phyloP scores from a whole-genome alignment of 2,797 vertebrate genomes.

The Amblyraja radiata region DNA sequence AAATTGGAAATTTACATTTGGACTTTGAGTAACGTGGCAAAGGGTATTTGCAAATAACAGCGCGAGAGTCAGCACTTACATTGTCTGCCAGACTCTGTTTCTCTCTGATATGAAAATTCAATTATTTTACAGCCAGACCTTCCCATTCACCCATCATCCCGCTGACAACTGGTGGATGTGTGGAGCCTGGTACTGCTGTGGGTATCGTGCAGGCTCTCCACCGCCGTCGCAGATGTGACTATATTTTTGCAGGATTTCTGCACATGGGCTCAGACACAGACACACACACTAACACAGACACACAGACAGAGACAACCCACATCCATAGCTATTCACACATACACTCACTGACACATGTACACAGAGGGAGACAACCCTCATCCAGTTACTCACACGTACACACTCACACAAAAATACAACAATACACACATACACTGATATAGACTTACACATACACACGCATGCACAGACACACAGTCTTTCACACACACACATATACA shows the following conservation, averaged over 20 bases:
- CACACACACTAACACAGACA: background rate
- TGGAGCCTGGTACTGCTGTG: slow-evolving; percentile 82
- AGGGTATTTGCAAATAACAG: slow-evolving; percentile 99
- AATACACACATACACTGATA: no score
- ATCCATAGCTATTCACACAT: no score
- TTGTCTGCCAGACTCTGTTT: slow-evolving; percentile 99
- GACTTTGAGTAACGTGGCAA: slow-evolving; percentile 99
- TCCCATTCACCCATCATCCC: slow-evolving; percentile 70
- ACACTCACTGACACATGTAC: no score
- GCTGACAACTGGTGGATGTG: slow-evolving; percentile 95
- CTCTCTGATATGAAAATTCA: slow-evolving; percentile 99
- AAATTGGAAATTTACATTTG: slow-evolving; percentile 98
- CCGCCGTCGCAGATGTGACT: slow-evolving; percentile 91
- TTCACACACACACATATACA: no score
- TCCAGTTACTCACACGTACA: no score
- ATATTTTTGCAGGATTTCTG: slow-evolving; percentile 67
- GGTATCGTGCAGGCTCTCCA: slow-evolving; percentile 75
- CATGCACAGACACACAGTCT: no score
- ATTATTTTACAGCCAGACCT: slow-evolving; percentile 99
- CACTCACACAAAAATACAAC: no score
- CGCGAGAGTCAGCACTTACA: slow-evolving; percentile 99
- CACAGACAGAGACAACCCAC: slow-evolving; percentile 64
- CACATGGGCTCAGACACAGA: background rate
- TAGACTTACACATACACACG: no score
- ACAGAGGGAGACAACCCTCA: no score